phyloP scores from a whole-genome alignment of 2,888 invertebrate genomes.

The Biston betularia region DNA sequence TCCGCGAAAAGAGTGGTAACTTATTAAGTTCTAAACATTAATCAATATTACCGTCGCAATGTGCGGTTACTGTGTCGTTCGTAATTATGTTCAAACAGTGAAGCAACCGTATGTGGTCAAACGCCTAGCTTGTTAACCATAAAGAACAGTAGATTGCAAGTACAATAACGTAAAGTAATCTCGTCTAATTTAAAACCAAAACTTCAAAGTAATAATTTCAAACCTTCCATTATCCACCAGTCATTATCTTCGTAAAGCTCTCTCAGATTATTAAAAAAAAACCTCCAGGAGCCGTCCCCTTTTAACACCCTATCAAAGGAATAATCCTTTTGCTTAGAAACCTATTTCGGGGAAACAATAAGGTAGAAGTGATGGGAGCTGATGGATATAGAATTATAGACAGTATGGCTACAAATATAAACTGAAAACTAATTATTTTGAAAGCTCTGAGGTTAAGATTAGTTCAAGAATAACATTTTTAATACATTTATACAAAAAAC shows the following conservation, averaged over 20 bases:
- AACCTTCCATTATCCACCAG: conserved; percentile 21
- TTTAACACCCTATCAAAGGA: conserved; percentile 52
- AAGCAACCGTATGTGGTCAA: too few species aligned
- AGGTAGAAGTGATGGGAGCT: conserved; percentile 41
- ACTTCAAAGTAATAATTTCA: conserved; percentile 14
- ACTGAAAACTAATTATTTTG: not conserved
- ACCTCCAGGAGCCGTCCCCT: conserved; percentile 26
- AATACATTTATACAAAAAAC: too few species aligned
- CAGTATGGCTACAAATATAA: not conserved
- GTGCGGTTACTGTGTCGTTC: too few species aligned
- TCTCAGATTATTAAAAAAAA: conserved; percentile 36
- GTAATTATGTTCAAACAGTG: too few species aligned
- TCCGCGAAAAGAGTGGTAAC: too few species aligned
- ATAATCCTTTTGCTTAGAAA: conserved; percentile 51
- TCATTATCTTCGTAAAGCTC: conserved; percentile 30
- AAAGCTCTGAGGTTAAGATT: too few species aligned
- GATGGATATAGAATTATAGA: conserved; percentile 5
- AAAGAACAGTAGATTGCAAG: not conserved
- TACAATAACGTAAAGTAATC: not conserved
- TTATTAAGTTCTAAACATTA: too few species aligned
- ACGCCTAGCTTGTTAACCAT: too few species aligned
- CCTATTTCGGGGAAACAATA: conserved; percentile 46
- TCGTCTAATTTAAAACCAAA: conserved; percentile 20
- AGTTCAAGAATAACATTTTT: too few species aligned
- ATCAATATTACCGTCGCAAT: too few species aligned